These are phyloP conservation scores for Metallyticus violacea DNA, from an alignment of 2,888 invertebrate species.

Conservation along the genomic window DNA sequence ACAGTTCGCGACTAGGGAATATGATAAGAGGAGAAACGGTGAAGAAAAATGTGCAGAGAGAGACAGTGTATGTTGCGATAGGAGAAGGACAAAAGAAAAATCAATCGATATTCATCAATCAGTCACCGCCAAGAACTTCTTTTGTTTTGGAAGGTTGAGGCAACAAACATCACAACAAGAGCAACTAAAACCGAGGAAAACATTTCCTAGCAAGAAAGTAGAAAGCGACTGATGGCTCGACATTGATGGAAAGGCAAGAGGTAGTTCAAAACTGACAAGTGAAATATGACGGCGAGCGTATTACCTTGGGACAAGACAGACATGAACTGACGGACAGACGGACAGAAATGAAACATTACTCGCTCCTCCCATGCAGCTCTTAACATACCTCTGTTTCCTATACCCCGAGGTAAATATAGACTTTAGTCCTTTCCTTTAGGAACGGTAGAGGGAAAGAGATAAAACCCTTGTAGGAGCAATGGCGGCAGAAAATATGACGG, in stretches of 20 bases:
- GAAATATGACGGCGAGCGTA: constrained; percentile 28
- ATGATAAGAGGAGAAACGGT: background rate
- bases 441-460: too few relatives aligned
- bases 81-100: background rate
- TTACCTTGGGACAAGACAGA: background rate
- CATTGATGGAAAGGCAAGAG: constrained; percentile 30
- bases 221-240: constrained; percentile 31
- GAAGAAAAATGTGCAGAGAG: background rate
- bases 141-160: background rate
- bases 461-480: too few relatives aligned
- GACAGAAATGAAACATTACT: constrained; percentile 10
- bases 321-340: background rate
- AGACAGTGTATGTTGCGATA: background rate
- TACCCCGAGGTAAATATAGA: constrained; percentile 8
- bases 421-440: background rate
- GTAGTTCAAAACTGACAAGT: constrained; percentile 20
- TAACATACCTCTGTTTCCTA: constrained; percentile 15
- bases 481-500: constrained; percentile 18
- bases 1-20: too few relatives aligned
- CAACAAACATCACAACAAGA: background rate
- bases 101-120: constrained; percentile 14
- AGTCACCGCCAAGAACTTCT: background rate
- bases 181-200: background rate
- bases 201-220: constrained; percentile 9
- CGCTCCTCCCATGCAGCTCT: background rate